These are phyloP conservation scores for Temnopleurus reevesii DNA, from an alignment of 53 echinoderm and acorn worm genomes.

Conservation along the genomic window DNA sequence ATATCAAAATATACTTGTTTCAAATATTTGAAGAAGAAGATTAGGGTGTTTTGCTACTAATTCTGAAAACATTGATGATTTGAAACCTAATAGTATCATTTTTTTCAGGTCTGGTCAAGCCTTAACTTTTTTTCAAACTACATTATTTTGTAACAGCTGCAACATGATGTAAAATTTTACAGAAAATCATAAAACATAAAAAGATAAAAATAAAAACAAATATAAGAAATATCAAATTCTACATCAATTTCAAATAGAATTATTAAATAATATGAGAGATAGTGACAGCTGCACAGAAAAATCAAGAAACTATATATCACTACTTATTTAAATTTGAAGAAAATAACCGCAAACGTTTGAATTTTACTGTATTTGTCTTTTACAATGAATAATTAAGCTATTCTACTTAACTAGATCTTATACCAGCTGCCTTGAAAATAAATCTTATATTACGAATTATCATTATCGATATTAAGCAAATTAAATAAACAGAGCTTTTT, in stretches of 20 bases:
- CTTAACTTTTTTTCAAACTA: not conserved
- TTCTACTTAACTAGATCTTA: not conserved
- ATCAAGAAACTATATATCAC: not conserved
- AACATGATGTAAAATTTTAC: not conserved
- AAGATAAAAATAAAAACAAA: not conserved
- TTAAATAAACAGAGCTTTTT: too few relatives aligned
- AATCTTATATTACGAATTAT: not conserved
- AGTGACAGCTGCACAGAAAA: not conserved
- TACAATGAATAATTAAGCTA: not conserved
- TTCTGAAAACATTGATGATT: too few relatives aligned
- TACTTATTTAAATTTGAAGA: not conserved
- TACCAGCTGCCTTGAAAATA: constrained; percentile 14
- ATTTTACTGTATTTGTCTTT: not conserved
- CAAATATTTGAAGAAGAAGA: too few relatives aligned
- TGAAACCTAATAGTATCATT: too few relatives aligned
- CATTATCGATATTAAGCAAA: too few relatives aligned
- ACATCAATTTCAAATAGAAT: not conserved
- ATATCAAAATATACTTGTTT: too few relatives aligned
- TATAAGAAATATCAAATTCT: too few relatives aligned
- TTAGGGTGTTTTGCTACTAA: too few relatives aligned
- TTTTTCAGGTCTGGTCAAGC: too few relatives aligned
- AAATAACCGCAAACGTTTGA: not conserved
- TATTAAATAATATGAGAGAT: not conserved
- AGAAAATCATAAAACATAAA: not conserved
- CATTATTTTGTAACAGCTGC: not conserved